phyloP scores from a whole-genome alignment of 2,113 vertebrate genomes.

The Turdus rufiventris region DNA sequence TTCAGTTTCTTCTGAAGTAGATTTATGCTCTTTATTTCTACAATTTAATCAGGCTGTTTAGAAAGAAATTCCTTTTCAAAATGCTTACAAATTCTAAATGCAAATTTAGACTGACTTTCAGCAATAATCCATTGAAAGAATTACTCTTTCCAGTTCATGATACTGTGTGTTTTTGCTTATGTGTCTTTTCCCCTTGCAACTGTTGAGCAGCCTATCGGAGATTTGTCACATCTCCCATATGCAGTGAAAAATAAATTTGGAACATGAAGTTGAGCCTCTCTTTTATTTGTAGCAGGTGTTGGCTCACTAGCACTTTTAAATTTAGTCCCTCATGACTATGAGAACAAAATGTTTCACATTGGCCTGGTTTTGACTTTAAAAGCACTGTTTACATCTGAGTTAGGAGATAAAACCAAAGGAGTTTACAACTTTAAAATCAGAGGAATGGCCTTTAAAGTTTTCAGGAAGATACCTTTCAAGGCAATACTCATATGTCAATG shows the following conservation, averaged over 20 bases:
- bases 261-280: neutral
- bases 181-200: neutral
- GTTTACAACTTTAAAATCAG: neutral
- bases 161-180: neutral
- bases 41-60: neutral
- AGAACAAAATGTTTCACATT: slow-evolving; percentile 30
- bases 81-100: neutral
- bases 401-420: neutral
- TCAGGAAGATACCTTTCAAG: neutral
- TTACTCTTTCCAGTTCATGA: neutral
- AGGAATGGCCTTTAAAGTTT: neutral
- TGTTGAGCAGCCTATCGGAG: neutral
- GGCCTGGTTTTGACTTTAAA: neutral
- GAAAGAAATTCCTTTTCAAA: neutral
- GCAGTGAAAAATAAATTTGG: slow-evolving; percentile 5
- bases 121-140: neutral
- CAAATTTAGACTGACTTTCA: neutral
- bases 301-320: slow-evolving; percentile 36
- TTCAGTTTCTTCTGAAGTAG: neutral
- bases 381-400: neutral
- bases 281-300: slow-evolving; percentile 29
- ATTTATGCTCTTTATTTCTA: neutral
- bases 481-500: neutral
- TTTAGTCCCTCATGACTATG: neutral
- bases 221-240: neutral